phyloP scores from a whole-genome alignment of 2,797 vertebrate species.

The Salmo trutta region DNA sequence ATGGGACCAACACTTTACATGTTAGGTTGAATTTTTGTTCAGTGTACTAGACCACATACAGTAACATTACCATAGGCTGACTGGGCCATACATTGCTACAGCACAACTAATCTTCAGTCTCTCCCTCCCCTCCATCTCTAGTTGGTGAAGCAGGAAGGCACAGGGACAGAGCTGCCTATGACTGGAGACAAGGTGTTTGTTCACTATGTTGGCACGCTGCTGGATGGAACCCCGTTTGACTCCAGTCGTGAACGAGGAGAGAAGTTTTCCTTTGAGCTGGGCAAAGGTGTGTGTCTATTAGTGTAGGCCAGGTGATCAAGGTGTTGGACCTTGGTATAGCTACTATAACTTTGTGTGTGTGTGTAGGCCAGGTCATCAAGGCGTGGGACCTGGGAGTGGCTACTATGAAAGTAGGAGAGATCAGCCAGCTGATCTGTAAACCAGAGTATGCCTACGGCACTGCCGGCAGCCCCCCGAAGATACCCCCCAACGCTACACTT shows the following conservation, averaged over 20 bases:
- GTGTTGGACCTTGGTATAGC: no score
- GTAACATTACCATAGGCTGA: no score
- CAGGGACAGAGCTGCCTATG: constrained; percentile 86
- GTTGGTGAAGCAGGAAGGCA: constrained; percentile 90
- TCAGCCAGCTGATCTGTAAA: constrained; percentile 90
- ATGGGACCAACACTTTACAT: no score
- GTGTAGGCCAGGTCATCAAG: constrained; percentile 93
- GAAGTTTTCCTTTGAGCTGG: constrained; percentile 93
- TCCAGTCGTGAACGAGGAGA: constrained; percentile 91
- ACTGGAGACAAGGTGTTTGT: constrained; percentile 94
- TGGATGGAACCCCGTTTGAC: constrained; percentile 93
- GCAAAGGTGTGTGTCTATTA: constrained; percentile 86
- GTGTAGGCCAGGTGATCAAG: background rate
- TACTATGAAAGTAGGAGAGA: constrained; percentile 92
- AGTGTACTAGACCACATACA: background rate
- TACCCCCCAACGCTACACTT: constrained; percentile 88
- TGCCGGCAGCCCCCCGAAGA: constrained; percentile 94
- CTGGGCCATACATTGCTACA: background rate
- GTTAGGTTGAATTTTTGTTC: no score
- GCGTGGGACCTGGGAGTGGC: constrained; percentile 95
- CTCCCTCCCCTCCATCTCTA: constrained; percentile 51
- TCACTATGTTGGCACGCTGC: constrained; percentile 92
- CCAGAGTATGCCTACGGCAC: constrained; percentile 94
- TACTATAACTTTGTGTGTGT: background rate
- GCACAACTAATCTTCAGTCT: background rate